Percentiles rank a stretch among this genome's conserved stretches.
Evolutionary conservation across 1,140 invertebrate genomes (phyloP).

Genomic region (Drosophila nigromelanica): DNA sequence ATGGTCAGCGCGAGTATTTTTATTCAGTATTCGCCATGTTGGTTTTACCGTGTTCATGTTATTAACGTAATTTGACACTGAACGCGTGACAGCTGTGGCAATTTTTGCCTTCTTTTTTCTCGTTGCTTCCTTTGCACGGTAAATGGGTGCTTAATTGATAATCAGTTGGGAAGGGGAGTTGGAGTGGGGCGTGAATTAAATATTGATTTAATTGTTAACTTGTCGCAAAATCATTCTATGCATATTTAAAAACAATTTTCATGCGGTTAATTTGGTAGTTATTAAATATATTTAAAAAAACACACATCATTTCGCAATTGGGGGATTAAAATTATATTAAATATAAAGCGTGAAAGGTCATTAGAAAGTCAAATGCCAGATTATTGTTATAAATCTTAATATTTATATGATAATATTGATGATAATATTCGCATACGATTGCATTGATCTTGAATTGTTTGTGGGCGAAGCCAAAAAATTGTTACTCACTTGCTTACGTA

Average conservation of each 20-base stretch:
- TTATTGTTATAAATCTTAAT: no score
- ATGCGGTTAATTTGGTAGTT: constrained; percentile 4
- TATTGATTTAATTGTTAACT: constrained; percentile 37
- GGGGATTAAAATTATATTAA: constrained; percentile 12
- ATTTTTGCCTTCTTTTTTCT: constrained; percentile 6
- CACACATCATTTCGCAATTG: background rate
- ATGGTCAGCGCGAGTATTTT: constrained; percentile 51
- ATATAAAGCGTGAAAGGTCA: background rate
- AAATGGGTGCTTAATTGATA: constrained; percentile 25
- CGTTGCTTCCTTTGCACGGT: background rate
- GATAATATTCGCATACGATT: no score
- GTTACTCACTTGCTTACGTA: no score
- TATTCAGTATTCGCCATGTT: constrained; percentile 50
- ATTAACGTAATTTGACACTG: constrained; percentile 73
- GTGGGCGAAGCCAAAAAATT: no score
- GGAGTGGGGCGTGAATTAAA: constrained; percentile 6
- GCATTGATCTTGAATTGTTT: no score
- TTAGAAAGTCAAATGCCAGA: background rate
- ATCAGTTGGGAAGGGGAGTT: background rate
- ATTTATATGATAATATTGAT: no score
- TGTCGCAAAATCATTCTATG: constrained; percentile 25
- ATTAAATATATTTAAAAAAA: background rate
- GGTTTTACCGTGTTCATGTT: constrained; percentile 40
- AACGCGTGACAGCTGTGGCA: constrained; percentile 58
- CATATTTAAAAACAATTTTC: constrained; percentile 15